Conservation (phyloP, 2,888 invertebrate genomes). For the Meteorus cinctellus region DNA sequence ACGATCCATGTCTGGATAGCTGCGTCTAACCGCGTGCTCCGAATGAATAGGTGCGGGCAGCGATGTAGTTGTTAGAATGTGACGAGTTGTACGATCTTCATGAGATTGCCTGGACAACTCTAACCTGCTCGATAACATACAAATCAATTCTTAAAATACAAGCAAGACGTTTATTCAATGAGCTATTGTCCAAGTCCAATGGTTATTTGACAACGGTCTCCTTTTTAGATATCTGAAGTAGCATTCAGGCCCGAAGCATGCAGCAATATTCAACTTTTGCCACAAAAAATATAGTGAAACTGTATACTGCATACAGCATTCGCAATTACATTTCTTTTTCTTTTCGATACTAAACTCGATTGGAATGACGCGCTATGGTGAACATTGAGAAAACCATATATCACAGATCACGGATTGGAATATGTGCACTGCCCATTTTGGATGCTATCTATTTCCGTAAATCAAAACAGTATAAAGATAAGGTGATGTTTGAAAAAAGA, state of each 20-base stretch:
- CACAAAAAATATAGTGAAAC: not conserved
- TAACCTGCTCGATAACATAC: constrained; percentile 50
- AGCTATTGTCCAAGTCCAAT: constrained; percentile 27
- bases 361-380: not conserved
- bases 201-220: constrained; percentile 32
- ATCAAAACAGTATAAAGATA: not conserved
- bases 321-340: not conserved
- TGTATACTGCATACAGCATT: too few relatives aligned
- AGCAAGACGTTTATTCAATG: not conserved
- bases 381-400: constrained; percentile 40
- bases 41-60: constrained; percentile 54
- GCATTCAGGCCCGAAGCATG: constrained; percentile 18
- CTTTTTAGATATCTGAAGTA: constrained; percentile 18
- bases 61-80: constrained; percentile 48
- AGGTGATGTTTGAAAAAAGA: not conserved
- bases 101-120: constrained; percentile 62
- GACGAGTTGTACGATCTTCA: constrained; percentile 63
- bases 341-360: constrained; percentile 31
- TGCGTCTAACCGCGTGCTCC: constrained; percentile 56
- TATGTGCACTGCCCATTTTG: not conserved
- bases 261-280: constrained; percentile 13
- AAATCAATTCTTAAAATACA: constrained; percentile 20
- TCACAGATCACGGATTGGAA: not conserved
- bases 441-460: not conserved
- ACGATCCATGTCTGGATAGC: constrained; percentile 63